Base-by-base conservation (phyloP, 2,888 invertebrate genomes). In the Brachyopa scutellaris region DNA sequence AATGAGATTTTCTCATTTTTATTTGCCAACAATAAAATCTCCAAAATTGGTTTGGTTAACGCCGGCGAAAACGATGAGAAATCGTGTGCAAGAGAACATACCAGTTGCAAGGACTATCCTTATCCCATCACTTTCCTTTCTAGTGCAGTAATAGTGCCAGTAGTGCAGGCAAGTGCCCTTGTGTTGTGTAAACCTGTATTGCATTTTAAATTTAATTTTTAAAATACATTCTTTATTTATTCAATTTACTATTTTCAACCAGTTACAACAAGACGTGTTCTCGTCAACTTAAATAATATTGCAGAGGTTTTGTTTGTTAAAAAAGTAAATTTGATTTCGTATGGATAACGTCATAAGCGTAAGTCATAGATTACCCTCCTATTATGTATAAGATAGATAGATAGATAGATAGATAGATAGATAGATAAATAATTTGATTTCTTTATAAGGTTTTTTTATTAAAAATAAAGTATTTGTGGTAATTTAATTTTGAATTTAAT, bases 1-100 rank as follows among this genome's bases (percentile, higher is more conserved):
- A 45, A 45, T 8, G 6, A 19, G 13, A 45, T 45, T 45, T 42
- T 45, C 11, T 2, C 0, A 11, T n/a, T 13, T 13, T 40, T 29
- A 17, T 4, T 26, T 31, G 7, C 19, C 21, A 45, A 19, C 31
- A 61, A 45, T 33, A 45, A 61, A 61, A 21, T 21, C 61, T 45
- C 31, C 9, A 19, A 47, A 47, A 61, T 61, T 61, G 61, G 61
- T 61, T 61, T 61, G 31, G 45, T 9, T 61, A 45, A n/a, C 8
- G n/a, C 19, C n/a, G 42, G 21, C 45, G 29, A 13, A 8, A 36
- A 11, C 21, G 6, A 36, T 36, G 36, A 36, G 36, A 33, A 55
- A 8, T 11, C 17, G 3, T 21, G 21, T 21, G 7, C 8, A n/a
- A 36, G 33, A 21, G 13, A 29, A 33, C 33, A n/a, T n/a, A n/a